Conservation (phyloP, 1,140 invertebrate genomes). For the Ceratoteleas bidentatus region DNA sequence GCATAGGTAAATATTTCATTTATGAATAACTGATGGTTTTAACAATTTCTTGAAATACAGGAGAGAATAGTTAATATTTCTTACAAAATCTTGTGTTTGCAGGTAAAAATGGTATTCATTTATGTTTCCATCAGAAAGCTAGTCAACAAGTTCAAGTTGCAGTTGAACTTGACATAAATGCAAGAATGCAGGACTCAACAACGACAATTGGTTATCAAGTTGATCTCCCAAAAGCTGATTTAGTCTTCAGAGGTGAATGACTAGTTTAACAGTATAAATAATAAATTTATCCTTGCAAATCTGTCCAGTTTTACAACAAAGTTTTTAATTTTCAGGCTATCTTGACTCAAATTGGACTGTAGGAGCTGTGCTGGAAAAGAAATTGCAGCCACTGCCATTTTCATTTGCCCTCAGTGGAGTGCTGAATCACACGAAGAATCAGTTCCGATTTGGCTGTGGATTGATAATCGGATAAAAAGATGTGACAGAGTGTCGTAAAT, state of each 20-base stretch:
- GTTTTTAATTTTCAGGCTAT: slow-evolving; percentile 84
- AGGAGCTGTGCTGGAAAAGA: slow-evolving; percentile 96
- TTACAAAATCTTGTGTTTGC: slow-evolving; percentile 4
- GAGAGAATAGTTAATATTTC: not conserved
- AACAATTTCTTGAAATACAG: no score
- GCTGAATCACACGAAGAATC: slow-evolving; percentile 94
- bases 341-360: slow-evolving; percentile 98
- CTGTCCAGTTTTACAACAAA: no score
- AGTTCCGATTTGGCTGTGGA: slow-evolving; percentile 93
- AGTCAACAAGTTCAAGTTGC: slow-evolving; percentile 94
- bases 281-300: no score
- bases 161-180: slow-evolving; percentile 92
- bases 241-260: slow-evolving; percentile 92
- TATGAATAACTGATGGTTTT: not conserved
- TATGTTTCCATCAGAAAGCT: slow-evolving; percentile 97
- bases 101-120: slow-evolving; percentile 90
- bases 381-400: slow-evolving; percentile 95
- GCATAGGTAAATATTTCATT: slow-evolving; percentile 67
- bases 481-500: not conserved
- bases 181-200: slow-evolving; percentile 93
- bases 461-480: slow-evolving; percentile 89
- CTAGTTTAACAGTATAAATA: not conserved
- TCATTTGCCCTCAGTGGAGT: slow-evolving; percentile 95
- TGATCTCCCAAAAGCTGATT: slow-evolving; percentile 97
- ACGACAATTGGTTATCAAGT: slow-evolving; percentile 97